phyloP scores from a whole-genome alignment of 1,140 invertebrate species.

The Calephelis virginiensis region DNA sequence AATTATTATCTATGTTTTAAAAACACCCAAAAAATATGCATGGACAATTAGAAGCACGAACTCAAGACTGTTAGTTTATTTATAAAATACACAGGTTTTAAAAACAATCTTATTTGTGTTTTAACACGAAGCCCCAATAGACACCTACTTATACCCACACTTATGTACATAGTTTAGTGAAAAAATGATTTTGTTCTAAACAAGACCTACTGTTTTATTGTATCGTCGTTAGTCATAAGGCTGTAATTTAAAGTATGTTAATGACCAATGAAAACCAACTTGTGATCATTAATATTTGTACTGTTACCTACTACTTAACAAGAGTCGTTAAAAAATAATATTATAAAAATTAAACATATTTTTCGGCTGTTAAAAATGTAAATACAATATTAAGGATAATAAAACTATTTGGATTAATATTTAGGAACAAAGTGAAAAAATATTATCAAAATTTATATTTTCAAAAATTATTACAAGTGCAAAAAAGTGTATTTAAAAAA shows the following conservation, averaged over 20 bases:
- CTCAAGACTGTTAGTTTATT: background rate
- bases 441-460: slow-evolving; percentile 79
- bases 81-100: background rate
- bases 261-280: slow-evolving; percentile 80
- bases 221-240: slow-evolving; percentile 68
- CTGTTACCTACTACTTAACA: slow-evolving; percentile 78
- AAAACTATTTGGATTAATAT: slow-evolving; percentile 79
- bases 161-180: slow-evolving; percentile 59
- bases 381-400: slow-evolving; percentile 77
- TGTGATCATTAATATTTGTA: slow-evolving; percentile 80
- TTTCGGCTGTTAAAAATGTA: slow-evolving; percentile 78
- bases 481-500: slow-evolving; percentile 74
- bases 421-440: slow-evolving; percentile 74
- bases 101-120: background rate
- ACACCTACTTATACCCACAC: background rate
- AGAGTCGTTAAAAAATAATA: slow-evolving; percentile 78
- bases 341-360: slow-evolving; percentile 78
- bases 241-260: slow-evolving; percentile 78
- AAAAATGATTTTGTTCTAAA: slow-evolving; percentile 36
- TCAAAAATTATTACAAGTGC: slow-evolving; percentile 78
- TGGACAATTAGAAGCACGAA: background rate
- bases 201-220: slow-evolving; percentile 69
- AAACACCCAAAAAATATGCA: slow-evolving; percentile 50
- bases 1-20: slow-evolving; percentile 69
- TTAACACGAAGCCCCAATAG: background rate